phyloP scores from a whole-genome alignment of 1,140 invertebrate species.

The Plectrocnemia conspersa region DNA sequence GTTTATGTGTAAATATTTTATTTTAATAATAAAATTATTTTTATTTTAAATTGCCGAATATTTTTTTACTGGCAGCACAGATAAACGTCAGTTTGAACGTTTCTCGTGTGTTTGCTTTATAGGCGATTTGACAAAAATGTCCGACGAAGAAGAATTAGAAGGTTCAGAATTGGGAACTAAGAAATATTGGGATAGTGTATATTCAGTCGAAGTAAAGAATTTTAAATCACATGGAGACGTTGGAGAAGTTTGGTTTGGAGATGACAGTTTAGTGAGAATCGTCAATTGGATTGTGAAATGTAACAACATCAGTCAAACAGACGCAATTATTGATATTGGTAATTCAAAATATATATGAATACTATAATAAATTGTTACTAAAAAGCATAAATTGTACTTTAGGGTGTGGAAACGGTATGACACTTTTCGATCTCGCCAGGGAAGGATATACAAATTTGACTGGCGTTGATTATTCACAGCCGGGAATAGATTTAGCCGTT shows the following conservation, averaged over 20 bases:
- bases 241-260: constrained; percentile 92
- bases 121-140: no score
- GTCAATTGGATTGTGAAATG: constrained; percentile 60
- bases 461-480: constrained; percentile 80
- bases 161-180: constrained; percentile 75
- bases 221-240: constrained; percentile 79
- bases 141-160: constrained; percentile 51
- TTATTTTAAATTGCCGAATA: no score
- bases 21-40: no score
- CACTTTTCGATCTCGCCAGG: constrained; percentile 69
- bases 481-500: constrained; percentile 70
- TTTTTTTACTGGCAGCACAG: no score
- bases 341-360: constrained; percentile 9
- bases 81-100: no score
- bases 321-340: constrained; percentile 62
- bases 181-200: constrained; percentile 80
- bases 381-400: constrained; percentile 36
- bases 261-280: constrained; percentile 70
- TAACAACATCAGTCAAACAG: constrained; percentile 42
- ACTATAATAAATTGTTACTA: constrained; percentile 5
- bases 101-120: no score
- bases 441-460: constrained; percentile 69
- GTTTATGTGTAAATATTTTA: no score
- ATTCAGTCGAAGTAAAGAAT: constrained; percentile 75
- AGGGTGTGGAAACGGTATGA: constrained; percentile 89